Evolutionary conservation across 1,140 invertebrate species (phyloP), one percentile per base, ranked within the genome.

Genomic region (Piezodorus guildinii): DNA sequence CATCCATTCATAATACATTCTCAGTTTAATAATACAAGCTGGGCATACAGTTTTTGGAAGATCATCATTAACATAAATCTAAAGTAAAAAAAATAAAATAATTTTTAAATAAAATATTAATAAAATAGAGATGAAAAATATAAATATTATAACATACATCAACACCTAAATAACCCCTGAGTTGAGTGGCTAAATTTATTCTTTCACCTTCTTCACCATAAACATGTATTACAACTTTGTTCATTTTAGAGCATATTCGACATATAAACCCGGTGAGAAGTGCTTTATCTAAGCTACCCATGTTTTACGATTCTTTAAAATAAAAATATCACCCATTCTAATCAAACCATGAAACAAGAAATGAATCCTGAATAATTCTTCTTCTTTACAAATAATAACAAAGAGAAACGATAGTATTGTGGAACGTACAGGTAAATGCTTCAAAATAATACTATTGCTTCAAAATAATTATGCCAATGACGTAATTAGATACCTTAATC

Each of bases 201-300:
- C 82, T 81, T 69, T 81, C 79, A 49, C 85, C 85, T 77, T 86
- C 83, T 71, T 86, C 84, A 8, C 85, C 84, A 74, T 86, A 87
- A 71, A 87, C 86, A 72, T 87, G 85, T 68, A 87, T 81, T 60
- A 88, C 86, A 70, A 84, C 84, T 72, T 81, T 79, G 73, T 86
- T 86, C 84, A 87, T 86, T 79, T 86, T 85, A 54, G 85, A 86
- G 75, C 86, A 88, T 39, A 88, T 79, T 73, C 86, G 80, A 75
- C 86, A 87, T 72, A 87, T 84, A 76, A 87, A 88, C 68, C 86
- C 85, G 30, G 85, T 86, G 67, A 87, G 80, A 69, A 86, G 79
- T 63, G 83, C 85, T 77, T 81, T 84, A 70, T 87, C 85, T 66
- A 85, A 80, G 70, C 85, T 87, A 60, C 85, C 85, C 85, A 88